A percentile compares a stretch with the other conserved stretches of the same genome.
phyloP scores from a whole-genome alignment of 2,797 vertebrate species.

The Pipistrellus pipistrellus region DNA sequence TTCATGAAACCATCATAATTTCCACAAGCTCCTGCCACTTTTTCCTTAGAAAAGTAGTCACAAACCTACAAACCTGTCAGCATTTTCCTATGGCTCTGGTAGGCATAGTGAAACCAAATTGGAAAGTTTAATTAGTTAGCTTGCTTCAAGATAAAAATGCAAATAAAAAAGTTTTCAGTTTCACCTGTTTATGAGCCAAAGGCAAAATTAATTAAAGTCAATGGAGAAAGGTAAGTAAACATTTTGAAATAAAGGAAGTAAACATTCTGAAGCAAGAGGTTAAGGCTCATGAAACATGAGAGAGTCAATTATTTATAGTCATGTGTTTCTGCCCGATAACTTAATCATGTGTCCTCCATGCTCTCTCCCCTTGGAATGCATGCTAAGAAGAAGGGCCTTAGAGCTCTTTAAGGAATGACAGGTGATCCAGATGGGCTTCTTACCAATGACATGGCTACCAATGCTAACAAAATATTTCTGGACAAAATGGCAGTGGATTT shows the following conservation, averaged over 20 bases:
- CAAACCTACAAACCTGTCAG: not conserved
- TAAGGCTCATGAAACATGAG: slow-evolving; percentile 62
- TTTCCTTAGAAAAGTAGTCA: not conserved
- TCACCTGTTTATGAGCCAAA: slow-evolving; percentile 79
- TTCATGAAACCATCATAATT: not conserved
- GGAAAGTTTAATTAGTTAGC: slow-evolving; percentile 82
- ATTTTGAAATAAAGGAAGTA: slow-evolving; percentile 82
- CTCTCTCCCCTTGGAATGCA: not conserved
- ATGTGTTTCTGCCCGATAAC: slow-evolving; percentile 71
- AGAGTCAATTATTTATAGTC: slow-evolving; percentile 73
- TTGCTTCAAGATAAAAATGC: slow-evolving; percentile 75
- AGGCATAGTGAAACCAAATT: slow-evolving; percentile 66
- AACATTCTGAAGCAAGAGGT: slow-evolving; percentile 70
- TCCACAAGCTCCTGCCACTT: not conserved
- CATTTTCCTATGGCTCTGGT: slow-evolving; percentile 52
- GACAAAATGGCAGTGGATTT: not conserved
- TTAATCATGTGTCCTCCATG: slow-evolving; percentile 31
- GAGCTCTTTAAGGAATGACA: not conserved
- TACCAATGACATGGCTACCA: not conserved
- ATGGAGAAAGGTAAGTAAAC: slow-evolving; percentile 82
- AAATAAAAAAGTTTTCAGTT: slow-evolving; percentile 77
- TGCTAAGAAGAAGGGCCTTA: slow-evolving; percentile 25
- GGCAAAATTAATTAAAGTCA: slow-evolving; percentile 86
- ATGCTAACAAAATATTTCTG: not conserved
- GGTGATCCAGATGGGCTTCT: not conserved